phyloP scores from a whole-genome alignment of 2,797 vertebrate species.

The Kryptopterus vitreolus region DNA sequence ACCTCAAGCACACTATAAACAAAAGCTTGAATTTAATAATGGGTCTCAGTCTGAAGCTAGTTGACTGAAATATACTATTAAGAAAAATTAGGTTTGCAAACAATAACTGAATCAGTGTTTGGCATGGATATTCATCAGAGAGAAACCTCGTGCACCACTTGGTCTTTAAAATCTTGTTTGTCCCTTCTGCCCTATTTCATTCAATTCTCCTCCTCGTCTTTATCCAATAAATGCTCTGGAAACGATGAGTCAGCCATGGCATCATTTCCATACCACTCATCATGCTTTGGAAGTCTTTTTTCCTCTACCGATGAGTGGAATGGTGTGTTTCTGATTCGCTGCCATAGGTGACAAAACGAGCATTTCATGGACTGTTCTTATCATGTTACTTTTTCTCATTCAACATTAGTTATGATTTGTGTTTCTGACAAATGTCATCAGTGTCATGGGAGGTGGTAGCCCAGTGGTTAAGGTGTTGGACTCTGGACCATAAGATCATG shows the following conservation, averaged over 20 bases:
- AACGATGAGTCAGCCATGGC: conserved; percentile 23
- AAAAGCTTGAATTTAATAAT: conserved; percentile 38
- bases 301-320: not conserved
- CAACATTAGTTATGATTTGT: not conserved
- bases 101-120: conserved; percentile 39
- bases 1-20: conserved; percentile 35
- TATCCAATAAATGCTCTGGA: conserved; percentile 41
- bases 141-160: conserved; percentile 19
- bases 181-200: conserved; percentile 39
- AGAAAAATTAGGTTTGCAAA: conserved; percentile 37
- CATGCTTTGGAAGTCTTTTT: conserved; percentile 14
- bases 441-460: too few species aligned
- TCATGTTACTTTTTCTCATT: not conserved
- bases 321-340: not conserved
- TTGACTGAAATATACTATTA: conserved; percentile 28
- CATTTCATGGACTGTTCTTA: not conserved
- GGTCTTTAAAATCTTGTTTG: conserved; percentile 39
- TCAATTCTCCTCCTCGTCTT: conserved; percentile 37
- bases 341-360: not conserved
- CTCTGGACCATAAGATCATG: too few species aligned
- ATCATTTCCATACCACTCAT: conserved; percentile 20
- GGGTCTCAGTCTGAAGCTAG: conserved; percentile 18
- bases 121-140: conserved; percentile 28
- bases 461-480: too few species aligned
- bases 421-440: too few species aligned